Conservation (phyloP, 2,113 vertebrate genomes). For the Amblyornis subalaris region DNA sequence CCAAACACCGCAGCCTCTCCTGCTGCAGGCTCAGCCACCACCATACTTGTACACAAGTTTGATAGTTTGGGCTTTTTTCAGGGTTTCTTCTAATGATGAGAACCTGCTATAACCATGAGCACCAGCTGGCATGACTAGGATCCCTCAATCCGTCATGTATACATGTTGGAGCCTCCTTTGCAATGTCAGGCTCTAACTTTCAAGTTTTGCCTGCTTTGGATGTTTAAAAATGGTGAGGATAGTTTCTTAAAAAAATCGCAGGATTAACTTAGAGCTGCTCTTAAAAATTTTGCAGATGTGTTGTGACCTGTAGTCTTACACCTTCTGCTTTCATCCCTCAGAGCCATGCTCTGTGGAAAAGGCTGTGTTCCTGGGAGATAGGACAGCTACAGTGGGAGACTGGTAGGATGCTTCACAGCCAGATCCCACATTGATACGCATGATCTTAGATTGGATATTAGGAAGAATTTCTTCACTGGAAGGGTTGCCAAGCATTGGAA, state of each 20-base stretch:
- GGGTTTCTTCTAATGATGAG: background rate
- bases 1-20: too few relatives aligned
- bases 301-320: background rate
- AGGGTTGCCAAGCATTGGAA: background rate
- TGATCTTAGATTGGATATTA: too few relatives aligned
- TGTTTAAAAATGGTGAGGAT: background rate
- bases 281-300: background rate
- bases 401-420: background rate
- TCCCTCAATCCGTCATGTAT: background rate
- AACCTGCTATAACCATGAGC: background rate
- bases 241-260: background rate
- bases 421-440: background rate
- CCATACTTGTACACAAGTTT: fast-evolving
- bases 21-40: too few relatives aligned
- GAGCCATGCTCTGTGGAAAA: background rate
- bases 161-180: background rate
- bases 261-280: background rate
- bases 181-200: background rate
- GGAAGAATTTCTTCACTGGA: background rate
- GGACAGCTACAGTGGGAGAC: background rate
- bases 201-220: background rate
- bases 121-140: background rate
- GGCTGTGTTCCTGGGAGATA: background rate
- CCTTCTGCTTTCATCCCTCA: background rate
- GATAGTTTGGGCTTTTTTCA: background rate